Percentiles rank a stretch among this genome's conserved stretches.
phyloP scores from a whole-genome alignment of 2,888 invertebrate species.

The Lordiphosa andalusiaca region DNA sequence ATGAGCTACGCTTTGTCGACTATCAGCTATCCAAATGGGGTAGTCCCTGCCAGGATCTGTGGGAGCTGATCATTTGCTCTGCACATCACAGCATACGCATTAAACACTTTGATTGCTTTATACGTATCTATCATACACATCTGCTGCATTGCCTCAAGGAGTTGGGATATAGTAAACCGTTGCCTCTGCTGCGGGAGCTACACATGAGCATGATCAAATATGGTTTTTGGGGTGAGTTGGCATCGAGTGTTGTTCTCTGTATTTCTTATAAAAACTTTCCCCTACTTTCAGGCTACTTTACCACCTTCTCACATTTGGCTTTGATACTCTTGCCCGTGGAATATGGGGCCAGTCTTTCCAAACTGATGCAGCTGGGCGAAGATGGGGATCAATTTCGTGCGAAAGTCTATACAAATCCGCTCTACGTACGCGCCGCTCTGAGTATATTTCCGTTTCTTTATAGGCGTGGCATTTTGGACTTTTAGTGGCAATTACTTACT shows the following conservation, averaged over 20 bases:
- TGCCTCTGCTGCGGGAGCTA: constrained; percentile 74
- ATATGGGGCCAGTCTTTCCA: constrained; percentile 66
- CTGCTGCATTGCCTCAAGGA: constrained; percentile 70
- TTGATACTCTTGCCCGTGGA: constrained; percentile 74
- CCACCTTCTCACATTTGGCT: constrained; percentile 68
- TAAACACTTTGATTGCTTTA: constrained; percentile 74
- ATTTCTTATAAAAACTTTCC: not conserved
- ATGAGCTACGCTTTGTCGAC: constrained; percentile 77
- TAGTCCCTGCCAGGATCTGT: constrained; percentile 77
- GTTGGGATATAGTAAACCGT: constrained; percentile 65
- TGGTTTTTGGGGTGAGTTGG: constrained; percentile 73
- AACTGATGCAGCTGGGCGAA: constrained; percentile 66
- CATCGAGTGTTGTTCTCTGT: not conserved
- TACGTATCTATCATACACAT: constrained; percentile 75
- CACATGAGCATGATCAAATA: constrained; percentile 76
- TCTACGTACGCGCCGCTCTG: constrained; percentile 73
- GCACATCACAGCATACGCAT: constrained; percentile 70
- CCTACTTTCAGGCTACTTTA: constrained; percentile 62
- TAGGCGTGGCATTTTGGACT: constrained; percentile 73
- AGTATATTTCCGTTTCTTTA: constrained; percentile 77
- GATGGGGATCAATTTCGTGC: constrained; percentile 71
- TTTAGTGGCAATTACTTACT: constrained; percentile 28
- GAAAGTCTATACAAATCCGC: constrained; percentile 75
- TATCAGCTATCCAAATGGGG: constrained; percentile 78
- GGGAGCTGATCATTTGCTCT: constrained; percentile 76